phyloP scores from a whole-genome alignment of 2,797 vertebrate genomes.

The Pteropus rufus region DNA sequence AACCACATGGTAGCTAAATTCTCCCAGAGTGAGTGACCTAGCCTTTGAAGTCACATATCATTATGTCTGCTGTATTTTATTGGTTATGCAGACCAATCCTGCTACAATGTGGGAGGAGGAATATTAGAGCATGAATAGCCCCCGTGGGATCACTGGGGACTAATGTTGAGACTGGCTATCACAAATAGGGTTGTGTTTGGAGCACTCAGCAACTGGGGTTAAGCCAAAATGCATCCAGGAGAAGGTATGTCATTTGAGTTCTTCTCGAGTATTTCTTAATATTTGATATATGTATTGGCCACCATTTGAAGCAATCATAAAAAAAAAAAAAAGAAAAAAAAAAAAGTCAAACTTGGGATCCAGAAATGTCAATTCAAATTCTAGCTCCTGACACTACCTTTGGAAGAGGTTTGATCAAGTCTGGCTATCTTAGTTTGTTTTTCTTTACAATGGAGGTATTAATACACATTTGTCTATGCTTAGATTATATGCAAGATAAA shows the following conservation, averaged over 20 bases:
- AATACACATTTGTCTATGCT: background rate
- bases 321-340: background rate
- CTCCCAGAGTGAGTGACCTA: background rate
- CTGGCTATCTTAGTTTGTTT: background rate
- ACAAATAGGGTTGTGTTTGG: background rate
- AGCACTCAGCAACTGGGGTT: background rate
- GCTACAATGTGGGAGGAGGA: background rate
- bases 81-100: background rate
- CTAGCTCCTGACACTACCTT: background rate
- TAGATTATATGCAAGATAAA: background rate
- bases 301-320: background rate
- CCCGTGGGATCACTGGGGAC: background rate
- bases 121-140: background rate
- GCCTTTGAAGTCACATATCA: background rate
- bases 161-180: background rate
- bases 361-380: background rate
- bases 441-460: slow-evolving; percentile 17
- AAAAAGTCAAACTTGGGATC: background rate
- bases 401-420: background rate
- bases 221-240: background rate
- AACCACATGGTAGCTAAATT: background rate
- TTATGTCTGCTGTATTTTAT: background rate
- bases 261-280: background rate
- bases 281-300: background rate
- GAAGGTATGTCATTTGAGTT: background rate